These are phyloP conservation scores for Steinernema khuongi DNA, from an alignment of 1,140 invertebrate genomes.

Conservation along the genomic window DNA sequence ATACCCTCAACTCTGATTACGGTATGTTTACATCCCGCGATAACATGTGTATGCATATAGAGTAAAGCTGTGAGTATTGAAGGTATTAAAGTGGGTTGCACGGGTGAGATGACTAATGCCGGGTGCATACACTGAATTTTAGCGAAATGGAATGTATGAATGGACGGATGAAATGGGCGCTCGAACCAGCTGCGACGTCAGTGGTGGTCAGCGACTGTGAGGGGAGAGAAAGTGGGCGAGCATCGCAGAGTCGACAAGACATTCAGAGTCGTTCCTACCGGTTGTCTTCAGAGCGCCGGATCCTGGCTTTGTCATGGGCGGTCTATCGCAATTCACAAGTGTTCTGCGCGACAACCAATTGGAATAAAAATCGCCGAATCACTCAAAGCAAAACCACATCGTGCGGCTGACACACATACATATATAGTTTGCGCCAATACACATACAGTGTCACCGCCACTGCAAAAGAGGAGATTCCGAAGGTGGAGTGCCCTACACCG, in stretches of 20 bases:
- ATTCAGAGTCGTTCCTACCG: not conserved
- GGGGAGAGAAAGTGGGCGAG: not conserved
- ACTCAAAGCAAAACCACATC: not conserved
- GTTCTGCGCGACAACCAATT: not conserved
- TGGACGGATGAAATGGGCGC: constrained; percentile 10
- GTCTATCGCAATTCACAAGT: not conserved
- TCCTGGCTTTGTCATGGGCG: not conserved
- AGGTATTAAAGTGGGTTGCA: too few relatives aligned
- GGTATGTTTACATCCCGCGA: too few relatives aligned
- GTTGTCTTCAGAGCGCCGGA: not conserved
- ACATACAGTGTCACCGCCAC: too few relatives aligned
- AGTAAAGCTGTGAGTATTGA: not conserved
- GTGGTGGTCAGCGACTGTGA: constrained; percentile 7
- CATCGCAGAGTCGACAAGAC: not conserved
- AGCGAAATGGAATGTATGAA: not conserved
- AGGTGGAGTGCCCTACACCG: too few relatives aligned
- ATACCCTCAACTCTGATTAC: too few relatives aligned
- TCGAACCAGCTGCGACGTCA: constrained; percentile 7
- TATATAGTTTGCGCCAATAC: too few relatives aligned
- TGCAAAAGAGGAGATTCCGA: not conserved
- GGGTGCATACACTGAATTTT: not conserved
- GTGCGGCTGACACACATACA: not conserved
- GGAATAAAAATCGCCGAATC: not conserved
- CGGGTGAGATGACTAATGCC: not conserved
- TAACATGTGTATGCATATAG: too few relatives aligned